Conservation (phyloP, 1,140 invertebrate genomes). For the Pseudomyrmex concolor region DNA sequence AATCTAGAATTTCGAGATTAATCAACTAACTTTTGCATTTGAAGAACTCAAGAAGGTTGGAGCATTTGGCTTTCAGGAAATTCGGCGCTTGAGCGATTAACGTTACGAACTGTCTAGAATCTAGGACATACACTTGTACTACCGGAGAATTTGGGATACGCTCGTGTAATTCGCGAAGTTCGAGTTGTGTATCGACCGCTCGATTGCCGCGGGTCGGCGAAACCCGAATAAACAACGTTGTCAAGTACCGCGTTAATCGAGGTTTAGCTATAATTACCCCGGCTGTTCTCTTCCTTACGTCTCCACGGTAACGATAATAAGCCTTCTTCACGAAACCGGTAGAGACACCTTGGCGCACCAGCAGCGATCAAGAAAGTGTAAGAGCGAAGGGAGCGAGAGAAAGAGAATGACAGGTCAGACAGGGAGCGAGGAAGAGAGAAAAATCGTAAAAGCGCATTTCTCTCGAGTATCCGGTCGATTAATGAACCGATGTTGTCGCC, state of each 20-base stretch:
- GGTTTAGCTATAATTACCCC: constrained; percentile 34
- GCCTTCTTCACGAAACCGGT: constrained; percentile 33
- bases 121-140: constrained; percentile 15
- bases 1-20: background rate
- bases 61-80: background rate
- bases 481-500: constrained; percentile 83
- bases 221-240: constrained; percentile 25
- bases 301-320: constrained; percentile 38
- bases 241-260: constrained; percentile 50
- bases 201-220: background rate
- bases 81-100: constrained; percentile 10
- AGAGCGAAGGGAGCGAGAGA: background rate
- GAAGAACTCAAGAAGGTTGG: background rate
- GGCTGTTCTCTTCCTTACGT: background rate
- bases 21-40: background rate
- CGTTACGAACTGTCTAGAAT: constrained; percentile 38
- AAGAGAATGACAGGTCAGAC: background rate
- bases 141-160: background rate
- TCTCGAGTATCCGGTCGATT: constrained; percentile 82
- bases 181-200: background rate
- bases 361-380: background rate
- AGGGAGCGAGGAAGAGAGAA: constrained; percentile 40
- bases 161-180: constrained; percentile 13
- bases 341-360: background rate
- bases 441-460: constrained; percentile 80